Percentiles rank a stretch among this genome's conserved stretches.
phyloP scores from a whole-genome alignment of 2,113 vertebrate species.

The Xenopus borealis region DNA sequence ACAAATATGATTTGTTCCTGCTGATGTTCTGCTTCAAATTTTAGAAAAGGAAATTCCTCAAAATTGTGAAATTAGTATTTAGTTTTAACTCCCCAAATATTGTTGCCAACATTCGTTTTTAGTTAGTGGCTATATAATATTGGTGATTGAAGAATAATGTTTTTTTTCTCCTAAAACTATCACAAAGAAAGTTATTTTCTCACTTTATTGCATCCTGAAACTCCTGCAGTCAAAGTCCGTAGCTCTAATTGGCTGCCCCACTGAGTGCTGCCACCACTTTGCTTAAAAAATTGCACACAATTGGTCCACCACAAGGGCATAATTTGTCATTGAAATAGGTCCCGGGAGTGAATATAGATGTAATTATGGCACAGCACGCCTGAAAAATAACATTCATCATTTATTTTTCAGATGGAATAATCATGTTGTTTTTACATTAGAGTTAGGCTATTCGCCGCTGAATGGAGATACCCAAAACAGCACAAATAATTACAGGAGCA shows the following conservation, averaged over 20 bases:
- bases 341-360: slow-evolving; percentile 43
- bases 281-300: slow-evolving; percentile 33
- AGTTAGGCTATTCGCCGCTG: slow-evolving; percentile 20
- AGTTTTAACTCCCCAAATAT: too few species aligned
- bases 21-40: too few species aligned
- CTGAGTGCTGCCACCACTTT: slow-evolving; percentile 34
- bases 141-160: too few species aligned
- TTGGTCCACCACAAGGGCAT: slow-evolving; percentile 43
- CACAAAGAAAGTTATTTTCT: slow-evolving; percentile 28
- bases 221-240: slow-evolving; percentile 24
- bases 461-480: slow-evolving; percentile 39
- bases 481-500: slow-evolving; percentile 35
- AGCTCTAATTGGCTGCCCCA: slow-evolving; percentile 32
- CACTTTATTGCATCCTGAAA: slow-evolving; percentile 20
- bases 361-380: slow-evolving; percentile 40
- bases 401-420: slow-evolving; percentile 40
- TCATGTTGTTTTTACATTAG: slow-evolving; percentile 43
- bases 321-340: slow-evolving; percentile 45
- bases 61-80: too few species aligned
- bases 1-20: too few species aligned
- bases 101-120: too few species aligned
- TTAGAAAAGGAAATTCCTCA: too few species aligned
- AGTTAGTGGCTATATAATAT: too few species aligned
- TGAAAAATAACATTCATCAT: slow-evolving; percentile 45
- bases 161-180: neutral